Percentiles rank a stretch among this genome's conserved stretches.
These are phyloP conservation scores for Acanthisitta chloris DNA, from an alignment of 2,113 vertebrate species.

Conservation along the genomic window DNA sequence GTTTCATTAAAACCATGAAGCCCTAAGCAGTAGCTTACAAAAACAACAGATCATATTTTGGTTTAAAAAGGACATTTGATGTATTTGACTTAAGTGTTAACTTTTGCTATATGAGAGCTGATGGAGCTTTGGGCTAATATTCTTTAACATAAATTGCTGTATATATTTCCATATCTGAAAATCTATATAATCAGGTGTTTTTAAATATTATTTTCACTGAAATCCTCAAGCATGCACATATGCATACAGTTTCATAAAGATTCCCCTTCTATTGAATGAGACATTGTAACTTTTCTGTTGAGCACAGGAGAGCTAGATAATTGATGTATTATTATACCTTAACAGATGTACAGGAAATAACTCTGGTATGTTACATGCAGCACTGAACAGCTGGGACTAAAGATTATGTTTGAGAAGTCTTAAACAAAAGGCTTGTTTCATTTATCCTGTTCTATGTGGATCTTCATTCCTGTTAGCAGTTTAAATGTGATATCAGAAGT, in stretches of 20 bases:
- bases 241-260: not conserved
- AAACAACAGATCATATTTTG: not conserved
- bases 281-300: not conserved
- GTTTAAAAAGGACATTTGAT: not conserved
- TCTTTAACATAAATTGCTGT: not conserved
- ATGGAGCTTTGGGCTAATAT: not conserved
- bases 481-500: not conserved
- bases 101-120: not conserved
- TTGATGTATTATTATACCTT: not conserved
- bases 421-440: not conserved
- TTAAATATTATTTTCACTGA: not conserved
- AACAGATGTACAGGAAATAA: not conserved
- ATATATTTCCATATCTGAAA: not conserved
- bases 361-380: accelerated
- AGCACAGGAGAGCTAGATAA: not conserved
- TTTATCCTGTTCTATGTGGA: not conserved
- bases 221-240: not conserved
- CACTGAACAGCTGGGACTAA: not conserved
- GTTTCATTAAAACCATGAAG: not conserved
- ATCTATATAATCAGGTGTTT: not conserved
- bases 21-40: not conserved
- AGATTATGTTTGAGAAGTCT: not conserved
- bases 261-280: not conserved
- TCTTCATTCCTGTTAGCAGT: not conserved
- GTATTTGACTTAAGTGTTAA: not conserved